phyloP scores from a whole-genome alignment of 1,140 invertebrate genomes.

The Tetramorium simillimum region DNA sequence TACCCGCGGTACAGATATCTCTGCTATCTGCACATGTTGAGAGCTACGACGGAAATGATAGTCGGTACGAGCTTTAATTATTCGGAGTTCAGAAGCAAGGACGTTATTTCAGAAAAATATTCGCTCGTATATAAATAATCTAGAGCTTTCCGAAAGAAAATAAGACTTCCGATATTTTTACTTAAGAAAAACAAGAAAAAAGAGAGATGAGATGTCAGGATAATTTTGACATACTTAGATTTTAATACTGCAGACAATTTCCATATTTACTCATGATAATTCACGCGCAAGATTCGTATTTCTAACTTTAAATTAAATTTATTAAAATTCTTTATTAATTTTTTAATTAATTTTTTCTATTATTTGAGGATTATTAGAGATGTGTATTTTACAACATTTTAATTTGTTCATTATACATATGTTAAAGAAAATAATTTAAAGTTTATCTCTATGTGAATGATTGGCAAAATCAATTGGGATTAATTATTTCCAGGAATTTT shows the following conservation, averaged over 20 bases:
- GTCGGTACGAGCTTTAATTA: neutral
- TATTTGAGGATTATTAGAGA: neutral
- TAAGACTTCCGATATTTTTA: neutral
- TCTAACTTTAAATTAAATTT: neutral
- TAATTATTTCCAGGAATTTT: conserved; percentile 27
- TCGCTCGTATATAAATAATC: conserved; percentile 2
- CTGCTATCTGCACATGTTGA: neutral
- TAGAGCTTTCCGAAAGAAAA: neutral
- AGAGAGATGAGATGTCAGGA: neutral
- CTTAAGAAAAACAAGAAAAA: neutral
- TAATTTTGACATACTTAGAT: neutral
- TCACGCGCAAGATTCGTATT: neutral
- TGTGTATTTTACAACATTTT: neutral
- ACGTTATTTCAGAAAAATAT: conserved; percentile 4
- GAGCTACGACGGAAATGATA: neutral
- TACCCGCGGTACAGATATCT: neutral
- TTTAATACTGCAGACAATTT: neutral
- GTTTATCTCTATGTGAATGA: neutral
- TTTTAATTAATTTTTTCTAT: neutral
- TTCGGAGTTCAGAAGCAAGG: neutral
- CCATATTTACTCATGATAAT: neutral
- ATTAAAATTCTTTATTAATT: neutral
- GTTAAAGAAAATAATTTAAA: neutral
- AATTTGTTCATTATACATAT: neutral
- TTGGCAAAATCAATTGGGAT: neutral